These are phyloP conservation scores for Limanda limanda DNA, from an alignment of 2,113 vertebrate genomes.

Conservation along the genomic window DNA sequence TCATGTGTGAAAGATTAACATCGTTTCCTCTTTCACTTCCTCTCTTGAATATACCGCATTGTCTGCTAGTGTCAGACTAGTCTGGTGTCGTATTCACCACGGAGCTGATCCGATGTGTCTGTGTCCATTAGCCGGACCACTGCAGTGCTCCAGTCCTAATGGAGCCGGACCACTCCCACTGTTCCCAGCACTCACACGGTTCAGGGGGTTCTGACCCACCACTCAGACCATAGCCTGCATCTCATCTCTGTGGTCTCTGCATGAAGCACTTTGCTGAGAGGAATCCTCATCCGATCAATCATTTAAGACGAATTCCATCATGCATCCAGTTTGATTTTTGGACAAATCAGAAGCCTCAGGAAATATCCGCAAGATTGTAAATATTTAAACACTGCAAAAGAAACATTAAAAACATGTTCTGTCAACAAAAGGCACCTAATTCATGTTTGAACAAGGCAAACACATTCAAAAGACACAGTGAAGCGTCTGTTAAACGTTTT, in stretches of 20 bases:
- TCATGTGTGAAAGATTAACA: no score
- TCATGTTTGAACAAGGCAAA: no score
- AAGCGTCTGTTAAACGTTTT: no score
- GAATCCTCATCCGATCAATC: neutral
- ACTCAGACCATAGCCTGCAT: constrained; percentile 5
- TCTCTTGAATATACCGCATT: neutral
- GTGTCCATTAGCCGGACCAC: constrained; percentile 19
- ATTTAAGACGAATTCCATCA: neutral
- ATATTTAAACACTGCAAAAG: no score
- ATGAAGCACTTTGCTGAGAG: neutral
- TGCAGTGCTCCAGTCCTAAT: constrained; percentile 44
- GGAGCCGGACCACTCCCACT: constrained; percentile 2
- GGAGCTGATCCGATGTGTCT: neutral
- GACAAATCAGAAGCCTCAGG: neutral
- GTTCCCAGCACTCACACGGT: neutral
- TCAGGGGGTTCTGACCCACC: neutral
- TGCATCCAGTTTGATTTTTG: neutral
- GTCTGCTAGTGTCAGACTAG: neutral
- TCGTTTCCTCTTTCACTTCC: neutral
- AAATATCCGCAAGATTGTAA: neutral
- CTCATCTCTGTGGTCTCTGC: neutral
- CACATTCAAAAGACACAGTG: no score
- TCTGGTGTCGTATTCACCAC: neutral
- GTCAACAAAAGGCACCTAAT: no score
- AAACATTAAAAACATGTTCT: no score